A percentile compares a stretch with the other conserved stretches of the same genome.
Evolutionary conservation across 92 coral and sea anemone genomes (phyloP).

Genomic region (Bergia sp.): DNA sequence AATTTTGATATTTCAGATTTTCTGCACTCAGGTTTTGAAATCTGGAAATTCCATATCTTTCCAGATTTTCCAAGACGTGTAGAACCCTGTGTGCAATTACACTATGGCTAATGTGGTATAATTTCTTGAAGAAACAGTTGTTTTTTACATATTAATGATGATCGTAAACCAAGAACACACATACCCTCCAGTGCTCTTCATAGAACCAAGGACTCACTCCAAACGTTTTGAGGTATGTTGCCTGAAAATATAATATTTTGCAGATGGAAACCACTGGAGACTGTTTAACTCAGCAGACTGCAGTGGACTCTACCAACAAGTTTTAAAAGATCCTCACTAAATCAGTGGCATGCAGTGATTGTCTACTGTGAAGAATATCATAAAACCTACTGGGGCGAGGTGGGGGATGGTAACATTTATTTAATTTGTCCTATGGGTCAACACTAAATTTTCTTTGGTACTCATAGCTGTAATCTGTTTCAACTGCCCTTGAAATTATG

Average conservation of each 20-base stretch:
- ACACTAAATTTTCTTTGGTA: too few species aligned
- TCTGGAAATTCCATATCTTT: too few species aligned
- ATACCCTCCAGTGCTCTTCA: constrained; percentile 96
- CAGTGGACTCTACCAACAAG: too few species aligned
- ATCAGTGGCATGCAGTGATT: neutral
- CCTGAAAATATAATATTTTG: constrained; percentile 39
- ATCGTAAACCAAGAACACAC: neutral
- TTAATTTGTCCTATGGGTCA: too few species aligned
- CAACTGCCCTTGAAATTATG: too few species aligned
- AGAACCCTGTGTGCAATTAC: too few species aligned
- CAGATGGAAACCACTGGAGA: neutral
- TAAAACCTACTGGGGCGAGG: neutral
- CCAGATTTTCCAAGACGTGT: too few species aligned
- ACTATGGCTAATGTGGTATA: neutral
- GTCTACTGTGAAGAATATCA: neutral
- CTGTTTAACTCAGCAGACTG: neutral
- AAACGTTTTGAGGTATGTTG: constrained; percentile 68
- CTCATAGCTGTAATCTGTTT: too few species aligned
- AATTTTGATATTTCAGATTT: too few species aligned
- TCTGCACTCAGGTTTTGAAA: too few species aligned
- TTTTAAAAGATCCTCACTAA: neutral
- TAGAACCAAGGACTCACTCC: constrained; percentile 87
- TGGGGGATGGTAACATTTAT: too few species aligned
- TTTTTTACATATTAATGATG: neutral
- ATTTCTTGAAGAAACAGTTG: neutral